Percentiles rank a stretch among this genome's conserved stretches.
phyloP scores from a whole-genome alignment of 2,113 vertebrate genomes.

The Corythoichthys intestinalis region DNA sequence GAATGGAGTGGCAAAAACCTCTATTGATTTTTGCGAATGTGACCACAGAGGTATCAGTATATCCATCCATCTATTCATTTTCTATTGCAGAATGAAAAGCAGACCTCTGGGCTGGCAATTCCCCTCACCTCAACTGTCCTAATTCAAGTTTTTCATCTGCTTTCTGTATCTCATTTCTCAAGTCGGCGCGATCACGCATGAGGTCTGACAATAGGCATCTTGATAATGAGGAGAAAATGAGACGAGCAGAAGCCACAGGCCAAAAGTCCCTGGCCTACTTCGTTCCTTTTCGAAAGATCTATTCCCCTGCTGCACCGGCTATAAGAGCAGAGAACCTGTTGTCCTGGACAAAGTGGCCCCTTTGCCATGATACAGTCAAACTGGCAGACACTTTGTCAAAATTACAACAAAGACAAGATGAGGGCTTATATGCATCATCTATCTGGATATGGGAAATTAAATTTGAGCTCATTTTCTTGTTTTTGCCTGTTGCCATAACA shows the following conservation, averaged over 20 bases:
- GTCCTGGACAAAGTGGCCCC: slow-evolving; percentile 41
- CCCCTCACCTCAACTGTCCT: slow-evolving; percentile 5
- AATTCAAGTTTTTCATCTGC: slow-evolving; percentile 39
- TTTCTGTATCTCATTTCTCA: slow-evolving; percentile 54
- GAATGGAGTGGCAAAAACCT: slow-evolving; percentile 10
- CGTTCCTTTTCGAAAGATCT: slow-evolving; percentile 17
- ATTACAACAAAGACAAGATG: slow-evolving; percentile 39
- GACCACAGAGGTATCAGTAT: slow-evolving; percentile 20
- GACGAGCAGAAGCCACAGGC: slow-evolving; percentile 57
- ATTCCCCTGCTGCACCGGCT: slow-evolving; percentile 43
- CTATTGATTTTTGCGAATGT: slow-evolving; percentile 19
- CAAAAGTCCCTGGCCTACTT: slow-evolving; percentile 55
- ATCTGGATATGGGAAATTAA: too few relatives aligned
- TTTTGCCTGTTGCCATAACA: background rate
- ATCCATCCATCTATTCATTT: background rate
- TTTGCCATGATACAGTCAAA: slow-evolving; percentile 52
- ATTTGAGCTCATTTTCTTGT: background rate
- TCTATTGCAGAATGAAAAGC: slow-evolving; percentile 35
- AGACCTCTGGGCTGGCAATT: slow-evolving; percentile 15
- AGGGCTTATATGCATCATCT: slow-evolving; percentile 34
- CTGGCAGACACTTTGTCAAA: slow-evolving; percentile 57
- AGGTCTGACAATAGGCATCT: slow-evolving; percentile 56
- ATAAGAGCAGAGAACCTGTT: slow-evolving; percentile 49
- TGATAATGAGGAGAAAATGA: slow-evolving; percentile 67
- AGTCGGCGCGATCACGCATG: slow-evolving; percentile 39